Conservation (phyloP, 2,113 vertebrate species). For the Suncus etruscus region DNA sequence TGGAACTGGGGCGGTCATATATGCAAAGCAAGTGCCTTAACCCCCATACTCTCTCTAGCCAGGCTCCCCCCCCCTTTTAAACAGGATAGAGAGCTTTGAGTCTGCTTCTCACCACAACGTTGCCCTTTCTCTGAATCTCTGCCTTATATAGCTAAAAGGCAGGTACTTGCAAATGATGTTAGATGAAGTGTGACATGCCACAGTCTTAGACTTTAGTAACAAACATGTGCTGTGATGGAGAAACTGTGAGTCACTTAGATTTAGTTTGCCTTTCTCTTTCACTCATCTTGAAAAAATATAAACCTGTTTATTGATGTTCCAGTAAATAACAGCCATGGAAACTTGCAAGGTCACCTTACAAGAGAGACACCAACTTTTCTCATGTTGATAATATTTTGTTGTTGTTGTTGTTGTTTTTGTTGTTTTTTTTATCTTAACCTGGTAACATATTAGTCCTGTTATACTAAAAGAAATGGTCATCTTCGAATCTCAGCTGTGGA, state of each 20-base stretch:
- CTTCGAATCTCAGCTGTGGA: not conserved
- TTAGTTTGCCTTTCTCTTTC: conserved; percentile 23
- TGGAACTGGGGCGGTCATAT: not conserved
- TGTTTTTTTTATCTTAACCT: not conserved
- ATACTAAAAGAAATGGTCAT: not conserved
- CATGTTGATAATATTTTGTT: conserved; percentile 11
- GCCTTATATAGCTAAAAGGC: not conserved
- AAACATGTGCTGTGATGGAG: conserved; percentile 33
- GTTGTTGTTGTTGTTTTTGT: too few relatives aligned
- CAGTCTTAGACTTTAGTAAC: not conserved
- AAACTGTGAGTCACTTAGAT: conserved; percentile 40
- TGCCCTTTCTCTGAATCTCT: not conserved
- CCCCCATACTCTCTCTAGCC: not conserved
- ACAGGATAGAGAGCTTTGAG: not conserved
- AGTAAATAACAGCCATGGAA: not conserved
- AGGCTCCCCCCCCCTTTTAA: not conserved
- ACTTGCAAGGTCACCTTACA: conserved; percentile 5
- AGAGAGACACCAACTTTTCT: conserved; percentile 24
- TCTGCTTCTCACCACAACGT: not conserved
- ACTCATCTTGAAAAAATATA: conserved; percentile 43
- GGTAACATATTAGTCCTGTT: not conserved
- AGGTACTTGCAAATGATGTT: conserved; percentile 48
- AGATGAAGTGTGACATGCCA: conserved; percentile 18
- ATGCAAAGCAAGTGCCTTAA: not conserved
- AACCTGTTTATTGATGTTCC: conserved; percentile 27